phyloP scores from a whole-genome alignment of 2,113 vertebrate genomes.

The Microcebus ravelobensis region DNA sequence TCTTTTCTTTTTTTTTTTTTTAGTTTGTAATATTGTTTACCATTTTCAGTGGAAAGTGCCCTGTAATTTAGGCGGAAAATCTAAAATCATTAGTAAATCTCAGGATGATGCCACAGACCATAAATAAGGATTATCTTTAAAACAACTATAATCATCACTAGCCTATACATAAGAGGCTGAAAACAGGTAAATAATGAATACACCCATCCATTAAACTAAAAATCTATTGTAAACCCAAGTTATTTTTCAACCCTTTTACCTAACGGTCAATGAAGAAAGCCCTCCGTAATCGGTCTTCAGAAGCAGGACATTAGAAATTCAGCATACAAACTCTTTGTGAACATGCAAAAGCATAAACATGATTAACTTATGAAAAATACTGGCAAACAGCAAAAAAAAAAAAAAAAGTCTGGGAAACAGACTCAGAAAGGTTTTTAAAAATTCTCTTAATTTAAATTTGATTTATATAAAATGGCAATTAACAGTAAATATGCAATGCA shows the following conservation, averaged over 20 bases:
- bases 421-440: constrained; percentile 49
- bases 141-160: constrained; percentile 85
- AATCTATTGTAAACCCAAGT: constrained; percentile 84
- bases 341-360: constrained; percentile 55
- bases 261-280: constrained; percentile 82
- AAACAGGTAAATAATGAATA: constrained; percentile 88
- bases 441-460: constrained; percentile 69
- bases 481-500: constrained; percentile 60
- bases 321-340: constrained; percentile 69
- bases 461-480: constrained; percentile 60
- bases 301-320: constrained; percentile 77
- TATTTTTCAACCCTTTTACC: constrained; percentile 86
- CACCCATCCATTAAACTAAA: constrained; percentile 84
- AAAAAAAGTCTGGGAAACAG: constrained; percentile 44
- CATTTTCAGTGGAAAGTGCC: constrained; percentile 92
- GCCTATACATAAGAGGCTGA: constrained; percentile 79
- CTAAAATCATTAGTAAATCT: constrained; percentile 90
- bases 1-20: constrained; percentile 47
- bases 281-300: constrained; percentile 68
- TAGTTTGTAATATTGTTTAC: constrained; percentile 91
- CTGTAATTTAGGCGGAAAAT: constrained; percentile 89
- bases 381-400: constrained; percentile 68
- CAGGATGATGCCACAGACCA: constrained; percentile 85
- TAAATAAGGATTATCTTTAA: constrained; percentile 86
- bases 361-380: constrained; percentile 65